Evolutionary conservation across 2,113 vertebrate species (phyloP), one percentile per base, ranked within the genome.

Genomic region (Osmerus mordax): DNA sequence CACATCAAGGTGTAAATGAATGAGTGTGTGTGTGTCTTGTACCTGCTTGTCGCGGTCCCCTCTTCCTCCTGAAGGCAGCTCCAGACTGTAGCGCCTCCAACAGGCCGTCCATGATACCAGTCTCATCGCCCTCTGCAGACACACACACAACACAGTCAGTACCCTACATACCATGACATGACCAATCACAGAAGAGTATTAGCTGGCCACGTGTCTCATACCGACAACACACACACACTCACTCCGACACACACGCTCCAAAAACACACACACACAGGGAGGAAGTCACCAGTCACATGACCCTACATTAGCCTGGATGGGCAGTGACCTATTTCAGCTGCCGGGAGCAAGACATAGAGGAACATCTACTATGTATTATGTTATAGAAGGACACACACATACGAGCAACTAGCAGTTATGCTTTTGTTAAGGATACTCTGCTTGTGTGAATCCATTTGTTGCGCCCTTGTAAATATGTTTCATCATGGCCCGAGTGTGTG

Each of bases 91-190:
- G 83, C 0, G 92, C 94, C 87, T 93, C 94, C 84, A 91, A 65
- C 25, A 95, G 90, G 76, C 89, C 94, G 58, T 93, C 93, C 95
- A 92, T 94, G 77, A 90, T 94, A 66, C 93, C 86, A 0, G 92
- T 93, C 86, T 94, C 81, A 70, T 92, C 91, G 7, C 90, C 92
- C 84, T 91, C 91, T 95, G 90, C 70, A 62, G 76, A 83, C 55
- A 84, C 52, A 73, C 52, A 73, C 1, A 60, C 47, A 73, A 73
- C 15, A 78, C 13, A 29, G 23, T 77, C 64, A 72, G 66, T 5
- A 56, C 23, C 6, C 29, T 55, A 81, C 3, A 60, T 12, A 61
- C 21, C 55, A 32, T 28, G 72, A 54, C 11, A 78, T 64, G 67
- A 78, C 19, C 18, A 7, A 19, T 11, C 19, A 19, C 19, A n/a